Conservation (phyloP, 2,113 vertebrate species). For the Acanthisitta chloris region DNA sequence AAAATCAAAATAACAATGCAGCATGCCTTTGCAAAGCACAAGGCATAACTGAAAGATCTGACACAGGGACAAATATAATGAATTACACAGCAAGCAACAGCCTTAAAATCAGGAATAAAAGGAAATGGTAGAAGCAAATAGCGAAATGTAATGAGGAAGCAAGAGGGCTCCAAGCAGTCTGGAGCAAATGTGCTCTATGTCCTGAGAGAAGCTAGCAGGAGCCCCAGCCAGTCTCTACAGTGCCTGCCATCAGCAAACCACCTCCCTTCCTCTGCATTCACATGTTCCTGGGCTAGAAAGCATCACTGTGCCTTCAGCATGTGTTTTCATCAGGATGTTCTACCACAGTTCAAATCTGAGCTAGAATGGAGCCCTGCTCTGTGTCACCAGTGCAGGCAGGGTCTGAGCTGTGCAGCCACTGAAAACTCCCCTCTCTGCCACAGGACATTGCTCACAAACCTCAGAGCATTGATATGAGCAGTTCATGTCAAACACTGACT, state of each 20-base stretch:
- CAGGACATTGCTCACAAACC: neutral
- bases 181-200: accelerated
- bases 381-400: neutral
- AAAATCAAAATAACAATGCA: constrained; percentile 8
- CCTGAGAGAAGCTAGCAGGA: neutral
- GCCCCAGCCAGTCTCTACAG: neutral
- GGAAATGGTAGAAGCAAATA: neutral
- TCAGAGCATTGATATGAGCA: accelerated
- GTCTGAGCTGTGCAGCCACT: neutral
- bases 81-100: neutral
- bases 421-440: neutral
- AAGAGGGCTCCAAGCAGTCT: neutral
- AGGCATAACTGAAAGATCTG: neutral
- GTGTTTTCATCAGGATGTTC: neutral
- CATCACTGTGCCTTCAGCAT: neutral
- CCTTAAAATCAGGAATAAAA: neutral
- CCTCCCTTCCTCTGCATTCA: neutral
- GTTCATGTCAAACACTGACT: neutral
- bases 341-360: neutral
- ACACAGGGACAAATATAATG: neutral
- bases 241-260: neutral
- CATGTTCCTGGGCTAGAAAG: neutral
- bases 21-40: neutral
- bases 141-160: constrained; percentile 13
- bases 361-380: neutral